A percentile compares a stretch with the other conserved stretches of the same genome.
These are phyloP conservation scores for Phoeniculus purpureus DNA, from an alignment of 2,797 vertebrate genomes.

Conservation along the genomic window DNA sequence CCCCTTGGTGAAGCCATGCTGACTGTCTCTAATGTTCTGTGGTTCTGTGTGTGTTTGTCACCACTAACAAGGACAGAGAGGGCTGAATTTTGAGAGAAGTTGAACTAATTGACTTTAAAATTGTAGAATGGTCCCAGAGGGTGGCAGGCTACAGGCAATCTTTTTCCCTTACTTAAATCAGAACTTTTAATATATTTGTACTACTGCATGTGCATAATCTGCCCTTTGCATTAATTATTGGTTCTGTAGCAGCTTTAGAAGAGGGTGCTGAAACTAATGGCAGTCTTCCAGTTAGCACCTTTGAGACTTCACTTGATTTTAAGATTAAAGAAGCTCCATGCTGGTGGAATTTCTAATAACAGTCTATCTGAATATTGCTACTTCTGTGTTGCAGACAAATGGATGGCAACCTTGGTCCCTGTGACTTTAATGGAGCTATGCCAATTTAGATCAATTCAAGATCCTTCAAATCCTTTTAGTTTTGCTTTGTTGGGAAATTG, in stretches of 20 bases:
- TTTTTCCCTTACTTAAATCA: conserved; percentile 29
- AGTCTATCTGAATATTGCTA: not conserved
- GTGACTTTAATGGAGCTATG: not conserved
- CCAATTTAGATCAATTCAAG: not conserved
- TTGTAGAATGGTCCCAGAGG: conserved; percentile 49
- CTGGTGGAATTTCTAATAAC: not conserved
- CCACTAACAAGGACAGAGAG: conserved; percentile 51
- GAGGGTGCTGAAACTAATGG: not conserved
- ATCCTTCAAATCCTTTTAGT: not conserved
- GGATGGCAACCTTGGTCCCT: not conserved
- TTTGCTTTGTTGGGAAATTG: not conserved
- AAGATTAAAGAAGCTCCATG: conserved; percentile 5
- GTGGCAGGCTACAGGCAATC: conserved; percentile 37
- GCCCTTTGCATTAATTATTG: conserved; percentile 6
- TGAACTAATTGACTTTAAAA: conserved; percentile 72
- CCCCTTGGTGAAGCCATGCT: too few relatives aligned
- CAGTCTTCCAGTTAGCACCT: conserved; percentile 19
- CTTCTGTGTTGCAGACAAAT: not conserved
- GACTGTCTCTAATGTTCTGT: too few relatives aligned
- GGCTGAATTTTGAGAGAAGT: conserved; percentile 33
- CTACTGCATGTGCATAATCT: conserved; percentile 24
- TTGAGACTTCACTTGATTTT: conserved; percentile 14
- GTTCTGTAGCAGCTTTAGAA: conserved; percentile 1
- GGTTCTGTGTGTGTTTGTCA: conserved; percentile 39
- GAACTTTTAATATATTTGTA: conserved; percentile 42